phyloP scores from a whole-genome alignment of 2,113 vertebrate genomes.

The Rana temporaria region DNA sequence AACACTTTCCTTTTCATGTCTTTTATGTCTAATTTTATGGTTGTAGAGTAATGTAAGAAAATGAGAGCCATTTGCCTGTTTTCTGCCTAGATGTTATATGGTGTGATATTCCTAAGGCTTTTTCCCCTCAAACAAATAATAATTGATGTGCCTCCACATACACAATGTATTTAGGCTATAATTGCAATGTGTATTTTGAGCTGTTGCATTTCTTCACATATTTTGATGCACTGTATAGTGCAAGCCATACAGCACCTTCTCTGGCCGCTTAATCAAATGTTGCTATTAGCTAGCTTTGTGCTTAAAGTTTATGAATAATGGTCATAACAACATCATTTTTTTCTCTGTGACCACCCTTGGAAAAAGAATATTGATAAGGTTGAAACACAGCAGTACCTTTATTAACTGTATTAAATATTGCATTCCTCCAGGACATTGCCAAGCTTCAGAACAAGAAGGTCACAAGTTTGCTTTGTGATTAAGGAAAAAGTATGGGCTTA shows the following conservation, averaged over 20 bases:
- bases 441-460: neutral
- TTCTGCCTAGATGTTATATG: constrained; percentile 16
- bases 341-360: neutral
- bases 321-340: neutral
- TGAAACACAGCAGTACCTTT: neutral
- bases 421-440: neutral
- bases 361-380: constrained; percentile 1
- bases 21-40: constrained; percentile 45
- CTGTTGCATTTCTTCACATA: neutral
- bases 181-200: neutral
- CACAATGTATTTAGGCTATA: constrained; percentile 9
- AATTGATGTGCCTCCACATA: constrained; percentile 15
- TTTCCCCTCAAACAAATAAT: neutral
- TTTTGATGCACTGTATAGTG: neutral
- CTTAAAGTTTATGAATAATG: neutral
- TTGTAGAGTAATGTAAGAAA: constrained; percentile 29
- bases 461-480: constrained; percentile 1
- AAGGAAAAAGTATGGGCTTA: no score
- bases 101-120: neutral
- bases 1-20: constrained; percentile 31
- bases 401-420: constrained; percentile 23
- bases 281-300: neutral
- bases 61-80: constrained; percentile 18
- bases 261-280: neutral
- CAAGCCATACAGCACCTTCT: neutral